These are phyloP conservation scores for Drosophila oshimai DNA, from an alignment of 1,140 invertebrate species.

Conservation along the genomic window DNA sequence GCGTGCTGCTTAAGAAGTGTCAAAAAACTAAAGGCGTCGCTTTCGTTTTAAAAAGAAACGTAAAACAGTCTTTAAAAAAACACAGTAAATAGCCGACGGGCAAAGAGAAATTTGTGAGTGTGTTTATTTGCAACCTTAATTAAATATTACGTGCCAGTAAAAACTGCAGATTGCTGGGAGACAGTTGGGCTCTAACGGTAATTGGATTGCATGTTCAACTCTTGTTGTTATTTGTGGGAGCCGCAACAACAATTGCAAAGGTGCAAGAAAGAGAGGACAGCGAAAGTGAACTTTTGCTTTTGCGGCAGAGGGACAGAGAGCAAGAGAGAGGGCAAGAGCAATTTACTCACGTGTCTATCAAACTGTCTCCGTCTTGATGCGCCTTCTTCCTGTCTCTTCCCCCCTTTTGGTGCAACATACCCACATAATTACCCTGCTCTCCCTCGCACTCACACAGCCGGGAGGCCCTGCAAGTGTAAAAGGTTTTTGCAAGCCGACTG, in stretches of 20 bases:
- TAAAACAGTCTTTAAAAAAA: slow-evolving; percentile 13
- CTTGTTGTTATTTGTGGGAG: slow-evolving; percentile 55
- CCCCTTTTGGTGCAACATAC: slow-evolving; percentile 51
- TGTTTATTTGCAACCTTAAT: slow-evolving; percentile 63
- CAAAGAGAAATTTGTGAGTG: slow-evolving; percentile 55
- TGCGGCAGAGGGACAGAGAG: slow-evolving; percentile 9
- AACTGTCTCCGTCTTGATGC: slow-evolving; percentile 32
- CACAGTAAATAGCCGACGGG: slow-evolving; percentile 24
- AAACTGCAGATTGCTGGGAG: slow-evolving; percentile 64
- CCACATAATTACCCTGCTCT: too few species aligned
- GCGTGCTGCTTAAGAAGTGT: slow-evolving; percentile 57
- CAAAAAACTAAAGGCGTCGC: slow-evolving; percentile 72
- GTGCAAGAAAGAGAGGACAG: slow-evolving; percentile 41
- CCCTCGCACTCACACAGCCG: slow-evolving; percentile 21
- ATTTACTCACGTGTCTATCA: slow-evolving; percentile 78
- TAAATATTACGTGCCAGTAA: slow-evolving; percentile 71
- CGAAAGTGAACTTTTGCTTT: slow-evolving; percentile 78
- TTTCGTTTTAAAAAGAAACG: slow-evolving; percentile 70
- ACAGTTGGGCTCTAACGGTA: slow-evolving; percentile 62
- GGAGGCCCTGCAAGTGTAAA: slow-evolving; percentile 45
- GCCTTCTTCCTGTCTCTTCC: slow-evolving; percentile 5
- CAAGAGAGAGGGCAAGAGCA: slow-evolving; percentile 13
- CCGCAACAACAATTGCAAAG: slow-evolving; percentile 21
- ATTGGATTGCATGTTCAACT: slow-evolving; percentile 73
- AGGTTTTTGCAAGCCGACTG: slow-evolving; percentile 52